A percentile compares a stretch with the other conserved stretches of the same genome.
These are phyloP conservation scores for Emydocephalus ijimae DNA, from an alignment of 2,113 vertebrate species.

Conservation along the genomic window DNA sequence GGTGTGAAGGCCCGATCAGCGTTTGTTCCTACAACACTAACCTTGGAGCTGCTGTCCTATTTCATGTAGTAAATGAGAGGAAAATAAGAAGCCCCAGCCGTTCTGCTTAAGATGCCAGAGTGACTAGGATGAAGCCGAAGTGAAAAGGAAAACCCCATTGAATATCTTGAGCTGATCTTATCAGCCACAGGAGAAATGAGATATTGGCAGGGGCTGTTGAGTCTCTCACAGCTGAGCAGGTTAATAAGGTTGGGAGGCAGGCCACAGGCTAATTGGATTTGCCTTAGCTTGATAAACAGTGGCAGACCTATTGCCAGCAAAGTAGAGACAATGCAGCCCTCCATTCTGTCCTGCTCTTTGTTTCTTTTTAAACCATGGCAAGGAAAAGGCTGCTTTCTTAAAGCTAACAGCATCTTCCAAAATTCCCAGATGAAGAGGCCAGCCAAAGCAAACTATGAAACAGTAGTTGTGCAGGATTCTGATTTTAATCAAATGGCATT, in stretches of 20 bases:
- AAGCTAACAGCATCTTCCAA: slow-evolving; percentile 49
- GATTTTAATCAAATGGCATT: slow-evolving; percentile 83
- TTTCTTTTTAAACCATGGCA: slow-evolving; percentile 51
- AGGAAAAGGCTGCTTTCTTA: neutral
- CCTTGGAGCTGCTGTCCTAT: slow-evolving; percentile 78
- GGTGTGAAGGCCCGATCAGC: slow-evolving; percentile 69
- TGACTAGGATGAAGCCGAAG: slow-evolving; percentile 76
- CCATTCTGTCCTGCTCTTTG: slow-evolving; percentile 50
- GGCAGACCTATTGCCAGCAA: slow-evolving; percentile 77
- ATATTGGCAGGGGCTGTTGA: slow-evolving; percentile 92
- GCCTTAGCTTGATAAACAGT: slow-evolving; percentile 90
- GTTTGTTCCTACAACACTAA: slow-evolving; percentile 77
- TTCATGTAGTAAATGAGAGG: slow-evolving; percentile 74
- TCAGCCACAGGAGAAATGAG: slow-evolving; percentile 90
- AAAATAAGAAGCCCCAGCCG: slow-evolving; percentile 72
- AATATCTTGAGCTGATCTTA: slow-evolving; percentile 95
- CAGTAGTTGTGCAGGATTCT: slow-evolving; percentile 73
- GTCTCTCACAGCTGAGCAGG: slow-evolving; percentile 90
- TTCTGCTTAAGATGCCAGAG: slow-evolving; percentile 70
- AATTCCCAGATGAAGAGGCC: slow-evolving; percentile 65
- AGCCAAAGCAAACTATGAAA: slow-evolving; percentile 56
- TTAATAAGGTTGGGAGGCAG: slow-evolving; percentile 93
- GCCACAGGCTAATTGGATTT: slow-evolving; percentile 98
- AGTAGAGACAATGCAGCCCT: slow-evolving; percentile 62
- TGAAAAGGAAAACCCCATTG: slow-evolving; percentile 80